phyloP scores from a whole-genome alignment of 2,797 vertebrate genomes.

The Falco rusticolus region DNA sequence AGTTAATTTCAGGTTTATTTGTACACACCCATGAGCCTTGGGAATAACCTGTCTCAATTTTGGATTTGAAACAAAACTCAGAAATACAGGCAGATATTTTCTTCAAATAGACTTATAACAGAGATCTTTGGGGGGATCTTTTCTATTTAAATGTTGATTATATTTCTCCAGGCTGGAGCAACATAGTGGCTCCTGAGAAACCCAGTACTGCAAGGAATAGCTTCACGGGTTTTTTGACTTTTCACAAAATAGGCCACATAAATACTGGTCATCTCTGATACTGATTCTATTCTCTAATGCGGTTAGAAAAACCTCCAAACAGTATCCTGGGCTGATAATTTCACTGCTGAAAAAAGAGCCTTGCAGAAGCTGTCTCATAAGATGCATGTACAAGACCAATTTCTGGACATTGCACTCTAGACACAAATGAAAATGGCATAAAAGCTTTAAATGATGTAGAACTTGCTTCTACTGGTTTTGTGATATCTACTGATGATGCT shows the following conservation, averaged over 20 bases:
- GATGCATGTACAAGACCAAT: background rate
- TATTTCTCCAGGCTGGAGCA: background rate
- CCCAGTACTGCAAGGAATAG: background rate
- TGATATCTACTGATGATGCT: background rate
- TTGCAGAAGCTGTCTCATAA: background rate
- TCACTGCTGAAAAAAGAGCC: background rate
- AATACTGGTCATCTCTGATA: background rate
- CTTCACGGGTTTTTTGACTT: background rate
- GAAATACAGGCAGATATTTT: background rate
- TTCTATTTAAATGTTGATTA: background rate
- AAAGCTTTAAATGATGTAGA: background rate
- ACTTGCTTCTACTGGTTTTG: background rate
- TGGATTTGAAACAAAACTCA: background rate
- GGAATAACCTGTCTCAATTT: background rate
- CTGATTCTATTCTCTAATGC: background rate
- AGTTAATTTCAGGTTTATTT: slow-evolving; percentile 1
- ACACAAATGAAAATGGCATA: slow-evolving; percentile 5
- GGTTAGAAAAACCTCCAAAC: background rate
- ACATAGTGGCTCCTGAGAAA: background rate
- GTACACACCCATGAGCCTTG: background rate
- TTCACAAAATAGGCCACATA: background rate
- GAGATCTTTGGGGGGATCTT: background rate
- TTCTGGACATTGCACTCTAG: background rate
- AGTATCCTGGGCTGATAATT: background rate
- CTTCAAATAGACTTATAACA: background rate